Evolutionary conservation across 2,113 vertebrate genomes (phyloP), one percentile per base, ranked within the genome.

Genomic region (Indicator indicator): DNA sequence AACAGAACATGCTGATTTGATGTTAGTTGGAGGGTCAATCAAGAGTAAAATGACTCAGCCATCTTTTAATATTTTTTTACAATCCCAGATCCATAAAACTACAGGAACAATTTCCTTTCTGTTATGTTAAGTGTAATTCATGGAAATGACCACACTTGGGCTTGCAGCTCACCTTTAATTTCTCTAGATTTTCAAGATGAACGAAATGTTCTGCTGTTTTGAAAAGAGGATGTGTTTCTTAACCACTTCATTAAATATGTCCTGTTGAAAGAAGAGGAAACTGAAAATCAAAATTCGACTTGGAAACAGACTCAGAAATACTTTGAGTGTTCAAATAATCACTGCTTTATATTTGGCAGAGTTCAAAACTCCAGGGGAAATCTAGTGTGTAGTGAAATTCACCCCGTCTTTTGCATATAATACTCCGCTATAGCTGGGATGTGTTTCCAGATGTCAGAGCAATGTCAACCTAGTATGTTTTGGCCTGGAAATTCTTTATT

Each of bases 221-320:
- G 68, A 87, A 89, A 83, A 95, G 64, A 87, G 52, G 68, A 94
- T 88, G 30, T 90, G 54, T 93, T 94, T 90, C 76, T 96, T 92
- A 91, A 91, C 73, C 58, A 69, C 69, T 88, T 95, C 56, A 85
- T 91, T 83, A 89, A 95, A 86, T 86, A 88, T 79, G 33, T 83
- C 52, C 71, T 71, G 20, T 88, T 94, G 84, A 97, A 94, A 93
- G 84, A 89, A 91, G 20, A 32, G 63, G 42, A 92, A 94, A 75
- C 48, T 44, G 64, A 56, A 76, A 87, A 82, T 87, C 38, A 73
- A 60, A 74, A 85, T 83, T 89, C 94, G 76, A 46, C 69, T 2
- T 89, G 44, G 83, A 93, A 93, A 12, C 79, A 78, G 56, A 24
- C 20, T 77, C 17, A 63, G 59, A 89, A 94, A 79, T 23, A 12